These are phyloP conservation scores for Anadara kagoshimensis DNA, from an alignment of 1,140 invertebrate genomes.

Conservation along the genomic window DNA sequence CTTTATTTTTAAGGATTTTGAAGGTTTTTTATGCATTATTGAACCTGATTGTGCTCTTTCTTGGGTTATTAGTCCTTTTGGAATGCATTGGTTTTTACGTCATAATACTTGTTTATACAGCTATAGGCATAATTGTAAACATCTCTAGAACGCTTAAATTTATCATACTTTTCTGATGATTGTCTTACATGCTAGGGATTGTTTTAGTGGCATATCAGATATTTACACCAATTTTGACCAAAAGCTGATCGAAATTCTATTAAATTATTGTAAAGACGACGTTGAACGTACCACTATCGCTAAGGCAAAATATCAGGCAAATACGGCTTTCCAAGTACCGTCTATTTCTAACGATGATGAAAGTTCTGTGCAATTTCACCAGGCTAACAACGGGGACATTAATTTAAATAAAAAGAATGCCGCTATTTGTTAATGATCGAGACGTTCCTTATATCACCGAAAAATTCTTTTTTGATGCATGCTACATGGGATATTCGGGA, in stretches of 20 bases:
- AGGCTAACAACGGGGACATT: slow-evolving; percentile 21
- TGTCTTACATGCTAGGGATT: slow-evolving; percentile 53
- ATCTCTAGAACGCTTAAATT: slow-evolving; percentile 52
- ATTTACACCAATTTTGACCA: slow-evolving; percentile 59
- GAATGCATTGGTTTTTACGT: slow-evolving; percentile 58
- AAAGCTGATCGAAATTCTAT: slow-evolving; percentile 41
- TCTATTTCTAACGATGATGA: no score
- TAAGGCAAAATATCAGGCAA: slow-evolving; percentile 38
- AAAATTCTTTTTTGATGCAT: slow-evolving; percentile 53
- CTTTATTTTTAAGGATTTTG: slow-evolving; percentile 8
- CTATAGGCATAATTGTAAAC: slow-evolving; percentile 65
- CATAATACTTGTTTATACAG: slow-evolving; percentile 57
- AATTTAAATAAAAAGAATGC: slow-evolving; percentile 38
- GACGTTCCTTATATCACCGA: slow-evolving; percentile 53
- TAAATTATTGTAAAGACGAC: slow-evolving; percentile 38
- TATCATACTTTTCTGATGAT: slow-evolving; percentile 52
- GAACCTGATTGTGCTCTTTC: slow-evolving; percentile 51
- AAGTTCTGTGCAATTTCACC: no score
- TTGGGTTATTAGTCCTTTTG: slow-evolving; percentile 55
- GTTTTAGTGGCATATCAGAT: slow-evolving; percentile 52
- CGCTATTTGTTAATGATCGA: slow-evolving; percentile 50
- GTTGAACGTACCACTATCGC: slow-evolving; percentile 39
- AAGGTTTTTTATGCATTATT: slow-evolving; percentile 38
- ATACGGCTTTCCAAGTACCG: slow-evolving; percentile 36
- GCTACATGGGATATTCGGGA: slow-evolving; percentile 47